phyloP scores from a whole-genome alignment of 2,797 vertebrate species.

The Labroides dimidiatus region DNA sequence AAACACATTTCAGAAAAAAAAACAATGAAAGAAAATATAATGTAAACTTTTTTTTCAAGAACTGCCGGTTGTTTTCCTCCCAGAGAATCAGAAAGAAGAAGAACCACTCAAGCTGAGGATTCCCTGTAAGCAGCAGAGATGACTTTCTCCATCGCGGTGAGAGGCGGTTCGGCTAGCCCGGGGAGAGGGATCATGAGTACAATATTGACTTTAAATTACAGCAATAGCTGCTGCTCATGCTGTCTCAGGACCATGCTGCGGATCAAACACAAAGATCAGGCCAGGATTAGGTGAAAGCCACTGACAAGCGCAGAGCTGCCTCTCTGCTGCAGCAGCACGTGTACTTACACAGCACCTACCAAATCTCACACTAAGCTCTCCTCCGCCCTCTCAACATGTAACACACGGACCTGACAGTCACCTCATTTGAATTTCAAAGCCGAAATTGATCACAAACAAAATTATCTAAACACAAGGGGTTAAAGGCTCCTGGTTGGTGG shows the following conservation, averaged over 20 bases:
- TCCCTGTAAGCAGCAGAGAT: constrained; percentile 73
- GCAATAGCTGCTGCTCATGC: constrained; percentile 84
- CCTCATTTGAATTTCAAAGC: constrained; percentile 78
- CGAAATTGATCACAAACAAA: constrained; percentile 76
- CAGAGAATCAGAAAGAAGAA: constrained; percentile 38
- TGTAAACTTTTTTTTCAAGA: constrained; percentile 36
- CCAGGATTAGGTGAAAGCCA: constrained; percentile 86
- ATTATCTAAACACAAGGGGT: constrained; percentile 48
- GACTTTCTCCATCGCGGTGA: constrained; percentile 62
- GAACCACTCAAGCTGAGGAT: constrained; percentile 70
- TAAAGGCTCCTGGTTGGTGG: constrained; percentile 12
- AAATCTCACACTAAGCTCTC: constrained; percentile 80
- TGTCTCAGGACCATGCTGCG: constrained; percentile 82
- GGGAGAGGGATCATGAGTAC: constrained; percentile 84
- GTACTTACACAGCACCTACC: constrained; percentile 54
- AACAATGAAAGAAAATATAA: constrained; percentile 40
- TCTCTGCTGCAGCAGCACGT: constrained; percentile 65
- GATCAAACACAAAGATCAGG: constrained; percentile 89
- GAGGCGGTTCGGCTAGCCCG: constrained; percentile 71
- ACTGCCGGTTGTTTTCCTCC: constrained; percentile 44
- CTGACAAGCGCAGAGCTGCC: constrained; percentile 78
- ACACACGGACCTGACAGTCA: constrained; percentile 66
- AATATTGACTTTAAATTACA: constrained; percentile 88
- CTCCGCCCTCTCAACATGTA: constrained; percentile 66
- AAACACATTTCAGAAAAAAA: constrained; percentile 25